A percentile compares a stretch with the other conserved stretches of the same genome.
Evolutionary conservation across 1,140 invertebrate genomes (phyloP).

Genomic region (Adoxophyes honmai): DNA sequence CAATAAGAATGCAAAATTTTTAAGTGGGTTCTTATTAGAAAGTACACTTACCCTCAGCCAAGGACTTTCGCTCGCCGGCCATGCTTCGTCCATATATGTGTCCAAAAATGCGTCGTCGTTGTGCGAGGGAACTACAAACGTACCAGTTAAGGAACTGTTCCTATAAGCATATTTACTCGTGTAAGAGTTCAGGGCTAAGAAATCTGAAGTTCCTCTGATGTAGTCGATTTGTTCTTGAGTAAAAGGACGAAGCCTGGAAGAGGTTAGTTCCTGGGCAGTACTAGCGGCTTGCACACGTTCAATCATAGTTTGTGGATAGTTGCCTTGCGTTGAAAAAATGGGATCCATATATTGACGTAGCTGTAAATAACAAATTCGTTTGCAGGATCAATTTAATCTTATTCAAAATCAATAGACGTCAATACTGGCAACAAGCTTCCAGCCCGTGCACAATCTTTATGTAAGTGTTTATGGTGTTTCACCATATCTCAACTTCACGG

Average conservation of each 20-base stretch:
- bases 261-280: conserved; percentile 53
- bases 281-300: conserved; percentile 57
- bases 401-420: background rate
- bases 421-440: background rate
- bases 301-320: conserved; percentile 77
- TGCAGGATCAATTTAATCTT: background rate
- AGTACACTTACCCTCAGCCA: background rate
- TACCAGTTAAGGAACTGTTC: background rate
- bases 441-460: no score
- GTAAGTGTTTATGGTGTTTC: no score
- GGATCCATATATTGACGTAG: conserved; percentile 40
- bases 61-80: background rate
- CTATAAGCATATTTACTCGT: conserved; percentile 18
- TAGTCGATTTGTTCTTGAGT: conserved; percentile 76
- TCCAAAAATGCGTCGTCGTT: background rate
- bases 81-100: background rate
- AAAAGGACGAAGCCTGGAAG: conserved; percentile 64
- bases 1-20: no score
- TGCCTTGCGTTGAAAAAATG: conserved; percentile 72
- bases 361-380: background rate
- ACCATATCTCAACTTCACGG: no score
- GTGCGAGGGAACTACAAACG: background rate
- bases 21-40: no score
- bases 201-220: conserved; percentile 72
- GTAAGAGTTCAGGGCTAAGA: conserved; percentile 64